Evolutionary conservation across 1,140 invertebrate species (phyloP).

Genomic region (Philotrypesis tridentata): DNA sequence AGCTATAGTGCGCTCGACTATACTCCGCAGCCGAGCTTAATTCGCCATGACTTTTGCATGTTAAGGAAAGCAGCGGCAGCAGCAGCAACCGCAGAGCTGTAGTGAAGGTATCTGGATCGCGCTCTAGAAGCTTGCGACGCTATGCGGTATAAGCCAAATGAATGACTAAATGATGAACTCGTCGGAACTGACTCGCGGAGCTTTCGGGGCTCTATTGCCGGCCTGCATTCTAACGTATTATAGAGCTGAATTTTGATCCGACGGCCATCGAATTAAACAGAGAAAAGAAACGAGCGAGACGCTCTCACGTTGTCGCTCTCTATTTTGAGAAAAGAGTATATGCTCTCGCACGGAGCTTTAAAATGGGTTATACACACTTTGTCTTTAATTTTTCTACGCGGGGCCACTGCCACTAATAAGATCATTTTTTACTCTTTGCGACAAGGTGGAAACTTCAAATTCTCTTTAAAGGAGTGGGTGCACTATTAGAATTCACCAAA

Average conservation of each 20-base stretch:
- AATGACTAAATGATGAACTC: not conserved
- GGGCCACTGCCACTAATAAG: not conserved
- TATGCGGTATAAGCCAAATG: not conserved
- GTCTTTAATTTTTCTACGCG: not conserved
- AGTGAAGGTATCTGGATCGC: not conserved
- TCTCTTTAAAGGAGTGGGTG: no score
- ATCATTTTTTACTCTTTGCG: not conserved
- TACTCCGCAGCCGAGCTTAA: not conserved
- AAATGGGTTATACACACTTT: not conserved
- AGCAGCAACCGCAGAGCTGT: not conserved
- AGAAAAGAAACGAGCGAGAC: no score
- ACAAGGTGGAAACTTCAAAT: not conserved
- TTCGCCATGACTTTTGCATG: slow-evolving; percentile 45
- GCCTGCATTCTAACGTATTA: no score
- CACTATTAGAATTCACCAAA: no score
- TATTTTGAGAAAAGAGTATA: not conserved
- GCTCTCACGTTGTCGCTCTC: not conserved
- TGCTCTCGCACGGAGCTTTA: not conserved
- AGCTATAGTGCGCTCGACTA: not conserved
- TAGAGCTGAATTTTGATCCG: no score
- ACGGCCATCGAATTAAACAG: no score
- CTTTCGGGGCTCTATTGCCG: no score
- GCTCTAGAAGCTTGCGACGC: not conserved
- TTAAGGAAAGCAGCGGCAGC: slow-evolving; percentile 7
- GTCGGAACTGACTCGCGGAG: not conserved